These are phyloP conservation scores for Erannis defoliaria DNA, from an alignment of 2,888 invertebrate genomes.

Conservation along the genomic window DNA sequence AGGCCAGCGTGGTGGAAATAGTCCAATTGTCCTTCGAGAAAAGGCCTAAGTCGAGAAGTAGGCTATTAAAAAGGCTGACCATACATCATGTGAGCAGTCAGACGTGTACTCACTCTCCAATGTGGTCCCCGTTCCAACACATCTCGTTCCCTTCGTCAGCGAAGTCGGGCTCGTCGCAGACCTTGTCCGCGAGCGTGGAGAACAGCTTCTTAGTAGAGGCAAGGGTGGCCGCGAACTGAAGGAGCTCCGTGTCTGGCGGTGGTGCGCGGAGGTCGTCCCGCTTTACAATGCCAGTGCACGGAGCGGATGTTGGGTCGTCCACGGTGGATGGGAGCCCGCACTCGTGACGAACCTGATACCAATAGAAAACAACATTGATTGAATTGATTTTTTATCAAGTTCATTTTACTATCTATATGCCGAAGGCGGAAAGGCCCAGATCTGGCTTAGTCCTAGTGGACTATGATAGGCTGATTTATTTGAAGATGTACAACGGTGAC, in stretches of 20 bases:
- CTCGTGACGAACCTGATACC: constrained; percentile 72
- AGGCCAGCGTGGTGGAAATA: too few relatives aligned
- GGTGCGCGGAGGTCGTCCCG: constrained; percentile 84
- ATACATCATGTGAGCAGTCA: neutral
- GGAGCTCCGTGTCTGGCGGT: constrained; percentile 88
- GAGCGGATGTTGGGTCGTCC: constrained; percentile 56
- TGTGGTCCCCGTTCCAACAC: constrained; percentile 94
- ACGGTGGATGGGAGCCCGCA: constrained; percentile 75
- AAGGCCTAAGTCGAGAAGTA: too few relatives aligned
- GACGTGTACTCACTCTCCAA: constrained; percentile 90
- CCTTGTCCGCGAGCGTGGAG: constrained; percentile 91
- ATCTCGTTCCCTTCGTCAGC: constrained; percentile 88
- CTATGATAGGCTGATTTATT: too few relatives aligned
- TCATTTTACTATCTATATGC: too few relatives aligned
- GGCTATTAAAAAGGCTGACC: too few relatives aligned
- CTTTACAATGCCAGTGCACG: constrained; percentile 54
- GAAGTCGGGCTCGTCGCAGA: constrained; percentile 91
- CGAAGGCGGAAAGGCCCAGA: too few relatives aligned
- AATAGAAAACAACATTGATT: constrained; percentile 8
- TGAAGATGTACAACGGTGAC: too few relatives aligned
- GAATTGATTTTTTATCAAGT: neutral
- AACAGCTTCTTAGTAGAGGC: constrained; percentile 93
- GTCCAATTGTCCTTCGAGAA: too few relatives aligned
- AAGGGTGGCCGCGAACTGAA: constrained; percentile 88
- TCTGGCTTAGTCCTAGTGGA: too few relatives aligned